These are phyloP conservation scores for Xanthorhoe designata DNA, from an alignment of 2,888 invertebrate genomes.

Conservation along the genomic window DNA sequence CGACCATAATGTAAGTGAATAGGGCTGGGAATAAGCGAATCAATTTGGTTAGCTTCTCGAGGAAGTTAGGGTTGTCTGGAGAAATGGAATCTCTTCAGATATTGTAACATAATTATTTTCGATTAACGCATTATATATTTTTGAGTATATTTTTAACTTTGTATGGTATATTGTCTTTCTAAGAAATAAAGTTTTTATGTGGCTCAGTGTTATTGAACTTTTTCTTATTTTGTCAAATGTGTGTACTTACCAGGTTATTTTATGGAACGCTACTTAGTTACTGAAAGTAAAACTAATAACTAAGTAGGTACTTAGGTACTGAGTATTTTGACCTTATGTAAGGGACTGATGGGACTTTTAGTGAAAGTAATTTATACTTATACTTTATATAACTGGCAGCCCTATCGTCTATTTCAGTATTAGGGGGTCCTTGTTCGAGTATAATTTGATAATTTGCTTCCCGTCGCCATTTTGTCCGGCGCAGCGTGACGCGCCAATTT, in stretches of 20 bases:
- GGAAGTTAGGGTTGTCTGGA: slow-evolving; percentile 56
- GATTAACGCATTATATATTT: too few species aligned
- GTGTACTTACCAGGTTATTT: too few species aligned
- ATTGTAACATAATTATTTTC: not conserved
- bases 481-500: slow-evolving; percentile 19
- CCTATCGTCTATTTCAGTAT: slow-evolving; percentile 56
- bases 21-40: slow-evolving; percentile 32
- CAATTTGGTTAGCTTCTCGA: slow-evolving; percentile 23
- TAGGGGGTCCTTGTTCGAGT: slow-evolving; percentile 68
- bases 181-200: too few species aligned
- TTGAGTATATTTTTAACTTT: not conserved
- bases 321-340: too few species aligned
- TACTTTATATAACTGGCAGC: slow-evolving; percentile 11
- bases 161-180: not conserved
- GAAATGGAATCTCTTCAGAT: slow-evolving; percentile 65
- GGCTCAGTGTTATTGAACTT: too few species aligned
- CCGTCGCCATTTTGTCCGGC: slow-evolving; percentile 58
- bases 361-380: too few species aligned
- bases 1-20: slow-evolving; percentile 24
- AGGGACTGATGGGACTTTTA: too few species aligned
- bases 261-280: too few species aligned
- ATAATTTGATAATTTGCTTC: slow-evolving; percentile 64
- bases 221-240: too few species aligned
- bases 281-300: too few species aligned
- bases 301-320: too few species aligned